Percentiles rank a stretch among this genome's conserved stretches.
Evolutionary conservation across 1,140 invertebrate genomes (phyloP).

Genomic region (Hypothenemus hampei): DNA sequence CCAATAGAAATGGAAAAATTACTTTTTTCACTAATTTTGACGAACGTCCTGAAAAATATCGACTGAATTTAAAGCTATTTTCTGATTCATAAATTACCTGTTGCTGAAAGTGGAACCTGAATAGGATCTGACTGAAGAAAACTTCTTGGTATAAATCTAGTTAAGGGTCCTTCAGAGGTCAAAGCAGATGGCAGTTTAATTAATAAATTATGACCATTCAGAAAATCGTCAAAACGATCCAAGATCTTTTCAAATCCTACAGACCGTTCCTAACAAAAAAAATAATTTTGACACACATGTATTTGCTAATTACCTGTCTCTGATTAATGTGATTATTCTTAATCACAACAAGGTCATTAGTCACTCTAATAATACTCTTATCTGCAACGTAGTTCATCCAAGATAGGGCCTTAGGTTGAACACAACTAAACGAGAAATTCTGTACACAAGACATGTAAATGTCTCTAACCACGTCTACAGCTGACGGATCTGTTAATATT

Average conservation of each 20-base stretch:
- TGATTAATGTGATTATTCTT: conserved; percentile 50
- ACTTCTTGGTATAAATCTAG: conserved; percentile 60
- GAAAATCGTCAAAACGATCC: conserved; percentile 59
- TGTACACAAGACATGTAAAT: conserved; percentile 61
- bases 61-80: not conserved
- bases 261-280: conserved; percentile 33
- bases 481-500: conserved; percentile 42
- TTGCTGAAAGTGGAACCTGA: conserved; percentile 57
- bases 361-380: conserved; percentile 64
- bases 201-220: conserved; percentile 58
- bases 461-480: conserved; percentile 54
- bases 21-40: conserved; percentile 76
- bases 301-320: conserved; percentile 37
- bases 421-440: conserved; percentile 61
- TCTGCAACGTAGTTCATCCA: conserved; percentile 64
- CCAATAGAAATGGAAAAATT: conserved; percentile 77
- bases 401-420: conserved; percentile 67
- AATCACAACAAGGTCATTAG: conserved; percentile 65
- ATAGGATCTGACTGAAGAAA: conserved; percentile 60
- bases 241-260: conserved; percentile 45
- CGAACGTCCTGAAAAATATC: conserved; percentile 38
- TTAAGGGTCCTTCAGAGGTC: conserved; percentile 50
- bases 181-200: conserved; percentile 60
- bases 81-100: conserved; percentile 28
- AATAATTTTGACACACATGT: not conserved